These are phyloP conservation scores for Pempheris klunzingeri DNA, from an alignment of 2,797 vertebrate genomes.

Conservation along the genomic window DNA sequence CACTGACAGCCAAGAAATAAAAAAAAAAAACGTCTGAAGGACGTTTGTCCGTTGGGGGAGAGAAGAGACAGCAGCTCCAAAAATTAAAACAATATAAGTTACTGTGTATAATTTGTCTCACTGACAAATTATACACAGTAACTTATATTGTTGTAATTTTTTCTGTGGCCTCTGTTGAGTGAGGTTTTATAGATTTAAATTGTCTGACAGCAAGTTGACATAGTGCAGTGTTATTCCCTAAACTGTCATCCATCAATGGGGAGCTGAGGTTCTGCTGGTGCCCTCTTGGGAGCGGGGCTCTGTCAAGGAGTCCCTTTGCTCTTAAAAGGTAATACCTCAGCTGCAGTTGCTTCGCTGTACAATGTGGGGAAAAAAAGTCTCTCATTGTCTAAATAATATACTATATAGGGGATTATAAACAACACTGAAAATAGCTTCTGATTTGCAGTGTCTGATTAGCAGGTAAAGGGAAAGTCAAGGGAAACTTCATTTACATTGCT, in stretches of 20 bases:
- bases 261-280: neutral
- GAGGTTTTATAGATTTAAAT: constrained; percentile 44
- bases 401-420: no score
- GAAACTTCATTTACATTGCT: no score
- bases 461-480: no score
- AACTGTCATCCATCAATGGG: constrained; percentile 48
- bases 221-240: constrained; percentile 28
- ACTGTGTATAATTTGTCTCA: constrained; percentile 26
- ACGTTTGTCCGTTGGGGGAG: neutral
- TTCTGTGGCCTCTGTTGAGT: constrained; percentile 9
- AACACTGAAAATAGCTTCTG: no score
- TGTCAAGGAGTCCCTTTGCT: constrained; percentile 5
- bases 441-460: no score
- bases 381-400: no score
- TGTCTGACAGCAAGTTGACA: constrained; percentile 47
- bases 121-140: no score
- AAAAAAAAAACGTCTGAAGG: neutral
- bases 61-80: neutral
- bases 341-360: neutral
- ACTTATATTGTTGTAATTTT: no score
- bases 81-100: constrained; percentile 23
- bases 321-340: constrained; percentile 6
- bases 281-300: neutral
- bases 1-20: constrained; percentile 2
- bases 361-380: no score